Evolutionary conservation across 1,140 invertebrate genomes (phyloP).

Genomic region (Caerostris extrusa): DNA sequence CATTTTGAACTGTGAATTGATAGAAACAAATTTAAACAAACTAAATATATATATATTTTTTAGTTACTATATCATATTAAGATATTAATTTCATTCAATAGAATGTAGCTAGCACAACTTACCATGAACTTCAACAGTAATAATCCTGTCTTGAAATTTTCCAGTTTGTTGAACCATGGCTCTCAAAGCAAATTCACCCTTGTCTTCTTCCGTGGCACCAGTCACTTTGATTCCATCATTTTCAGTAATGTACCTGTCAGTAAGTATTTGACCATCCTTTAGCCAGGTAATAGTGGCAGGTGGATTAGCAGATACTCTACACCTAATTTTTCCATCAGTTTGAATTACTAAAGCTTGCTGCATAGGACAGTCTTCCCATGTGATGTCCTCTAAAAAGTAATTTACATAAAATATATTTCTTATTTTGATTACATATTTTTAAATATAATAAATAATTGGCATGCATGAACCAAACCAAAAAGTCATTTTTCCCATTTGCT

Average conservation of each 20-base stretch:
- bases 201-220: conserved; percentile 89
- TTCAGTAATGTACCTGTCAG: conserved; percentile 87
- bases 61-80: too few relatives aligned
- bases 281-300: conserved; percentile 91
- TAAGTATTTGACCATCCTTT: conserved; percentile 87
- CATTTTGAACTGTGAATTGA: too few relatives aligned
- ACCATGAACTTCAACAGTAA: conserved; percentile 88
- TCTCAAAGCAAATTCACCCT: conserved; percentile 91
- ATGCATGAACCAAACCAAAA: too few relatives aligned
- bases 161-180: conserved; percentile 91
- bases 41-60: too few relatives aligned
- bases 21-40: too few relatives aligned
- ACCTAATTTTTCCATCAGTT: conserved; percentile 88
- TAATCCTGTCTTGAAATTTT: conserved; percentile 87
- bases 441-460: too few relatives aligned
- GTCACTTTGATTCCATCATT: conserved; percentile 89
- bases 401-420: not conserved
- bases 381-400: conserved; percentile 88
- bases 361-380: conserved; percentile 91
- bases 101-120: not conserved
- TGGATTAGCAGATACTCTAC: conserved; percentile 92
- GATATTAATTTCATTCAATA: too few relatives aligned
- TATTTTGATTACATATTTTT: too few relatives aligned
- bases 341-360: conserved; percentile 91
- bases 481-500: too few relatives aligned